A percentile compares a stretch with the other conserved stretches of the same genome.
phyloP scores from a whole-genome alignment of 2,888 invertebrate species.

The Epinotia brunnichana region DNA sequence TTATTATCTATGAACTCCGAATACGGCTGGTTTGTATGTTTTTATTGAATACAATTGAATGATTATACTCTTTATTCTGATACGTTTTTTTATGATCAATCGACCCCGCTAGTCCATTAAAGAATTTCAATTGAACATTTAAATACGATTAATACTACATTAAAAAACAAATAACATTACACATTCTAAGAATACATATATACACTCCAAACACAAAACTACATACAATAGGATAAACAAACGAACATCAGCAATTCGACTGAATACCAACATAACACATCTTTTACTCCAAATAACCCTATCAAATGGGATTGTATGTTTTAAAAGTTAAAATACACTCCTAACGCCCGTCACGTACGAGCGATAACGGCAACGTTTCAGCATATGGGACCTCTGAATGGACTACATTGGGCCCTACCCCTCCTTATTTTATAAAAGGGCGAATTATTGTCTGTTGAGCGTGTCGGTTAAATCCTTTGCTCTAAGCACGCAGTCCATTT shows the following conservation, averaged over 20 bases:
- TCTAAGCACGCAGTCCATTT: constrained; percentile 44
- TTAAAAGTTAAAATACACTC: constrained; percentile 55
- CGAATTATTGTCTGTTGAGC: not conserved
- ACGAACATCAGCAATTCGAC: constrained; percentile 5
- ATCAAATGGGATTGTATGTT: constrained; percentile 53
- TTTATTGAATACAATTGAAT: too few relatives aligned
- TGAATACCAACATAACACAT: constrained; percentile 22
- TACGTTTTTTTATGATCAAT: too few relatives aligned
- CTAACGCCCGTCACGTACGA: constrained; percentile 61
- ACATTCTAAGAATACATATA: not conserved
- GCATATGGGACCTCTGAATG: constrained; percentile 58
- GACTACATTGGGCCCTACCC: constrained; percentile 52
- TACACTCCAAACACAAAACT: too few relatives aligned
- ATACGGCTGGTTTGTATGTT: not conserved
- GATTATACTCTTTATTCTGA: too few relatives aligned
- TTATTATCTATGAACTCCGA: constrained; percentile 13
- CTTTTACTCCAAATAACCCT: constrained; percentile 46
- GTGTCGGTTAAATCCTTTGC: constrained; percentile 7
- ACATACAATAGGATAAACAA: too few relatives aligned
- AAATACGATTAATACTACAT: too few relatives aligned
- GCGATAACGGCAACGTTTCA: constrained; percentile 54
- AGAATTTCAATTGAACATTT: too few relatives aligned
- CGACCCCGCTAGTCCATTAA: too few relatives aligned
- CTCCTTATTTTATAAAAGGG: constrained; percentile 1
- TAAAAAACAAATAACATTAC: too few relatives aligned